phyloP scores from a whole-genome alignment of 2,797 vertebrate genomes.

The Cuculus canorus region DNA sequence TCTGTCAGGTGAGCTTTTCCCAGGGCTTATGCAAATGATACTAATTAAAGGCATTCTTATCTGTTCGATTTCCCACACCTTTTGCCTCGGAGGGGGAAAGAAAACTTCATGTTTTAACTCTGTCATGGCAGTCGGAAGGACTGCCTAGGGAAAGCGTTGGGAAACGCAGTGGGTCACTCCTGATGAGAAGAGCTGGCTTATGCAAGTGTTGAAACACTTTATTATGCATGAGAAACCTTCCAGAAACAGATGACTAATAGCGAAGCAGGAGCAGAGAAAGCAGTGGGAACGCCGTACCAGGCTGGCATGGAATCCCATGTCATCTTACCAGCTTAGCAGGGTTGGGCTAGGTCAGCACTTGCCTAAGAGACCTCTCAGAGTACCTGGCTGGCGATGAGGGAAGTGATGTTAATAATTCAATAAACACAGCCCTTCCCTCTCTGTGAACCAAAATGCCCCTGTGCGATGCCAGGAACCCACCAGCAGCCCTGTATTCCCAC shows the following conservation, averaged over 20 bases:
- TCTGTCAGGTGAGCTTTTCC: constrained; percentile 65
- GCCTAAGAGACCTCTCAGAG: constrained; percentile 57
- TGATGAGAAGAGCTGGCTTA: constrained; percentile 45
- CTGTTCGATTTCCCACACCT: constrained; percentile 66
- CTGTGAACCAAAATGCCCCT: constrained; percentile 6
- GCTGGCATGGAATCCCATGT: constrained; percentile 59
- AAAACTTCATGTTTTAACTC: constrained; percentile 54
- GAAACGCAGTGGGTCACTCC: constrained; percentile 58
- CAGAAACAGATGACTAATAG: constrained; percentile 68
- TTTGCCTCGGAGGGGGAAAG: constrained; percentile 57
- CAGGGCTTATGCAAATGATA: constrained; percentile 62
- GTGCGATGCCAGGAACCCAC: not conserved
- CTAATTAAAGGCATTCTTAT: constrained; percentile 66
- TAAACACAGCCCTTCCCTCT: constrained; percentile 60
- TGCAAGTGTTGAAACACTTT: constrained; percentile 52
- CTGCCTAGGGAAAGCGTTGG: constrained; percentile 61
- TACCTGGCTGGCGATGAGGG: constrained; percentile 57
- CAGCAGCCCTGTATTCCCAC: not conserved
- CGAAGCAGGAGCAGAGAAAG: constrained; percentile 44
- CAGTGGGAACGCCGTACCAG: constrained; percentile 44
- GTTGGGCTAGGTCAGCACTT: constrained; percentile 70
- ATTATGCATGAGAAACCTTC: constrained; percentile 70
- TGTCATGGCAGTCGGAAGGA: not conserved
- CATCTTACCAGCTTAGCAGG: constrained; percentile 68
- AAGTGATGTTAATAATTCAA: constrained; percentile 67